Base-by-base conservation (phyloP, 2,113 vertebrate species). In the Eulemur macaco region DNA sequence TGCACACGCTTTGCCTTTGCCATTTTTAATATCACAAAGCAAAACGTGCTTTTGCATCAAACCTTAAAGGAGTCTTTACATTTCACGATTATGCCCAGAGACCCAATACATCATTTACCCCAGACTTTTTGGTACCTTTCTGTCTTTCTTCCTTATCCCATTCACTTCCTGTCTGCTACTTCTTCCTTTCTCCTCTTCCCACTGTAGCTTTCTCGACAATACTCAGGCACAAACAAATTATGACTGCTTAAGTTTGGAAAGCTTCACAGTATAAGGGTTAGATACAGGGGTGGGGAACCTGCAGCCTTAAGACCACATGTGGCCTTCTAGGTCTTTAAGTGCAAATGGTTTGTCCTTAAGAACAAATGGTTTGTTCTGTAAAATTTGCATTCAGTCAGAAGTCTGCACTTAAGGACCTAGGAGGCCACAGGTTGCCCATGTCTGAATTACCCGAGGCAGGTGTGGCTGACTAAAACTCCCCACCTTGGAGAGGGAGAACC, bases 401-500 rank as follows among this genome's bases (percentile, higher is more conserved):
- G 60, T 27, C 11, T 27, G 60, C 60, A 29, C 25, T 63, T 63
- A 63, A 63, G 60, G 60, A 63, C 60, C 58, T 60, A 60, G 25
- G 27, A 60, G 21, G 25, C 58, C 25, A 27, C 58, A 12, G 58
- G 9, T 27, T 60, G 10, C 25, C 9, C 58, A 27, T 25, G 25
- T 25, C 25, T 60, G 58, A 10, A 60, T 60, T 60, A 27, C 58
- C 15, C 0, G 25, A 6, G 2, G 63, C 0, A 20, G 17, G 2
- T 27, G 50, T 76, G 39, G 45, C 27, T 0, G 0, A 10, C 13
- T 9, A 2, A 2, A 3, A 2, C 3, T 6, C 1, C 14, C 7
- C 11, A 1, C 9, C 7, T 6, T 1, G 9, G 21, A 52, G 13
- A 31, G 15, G 29, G 9, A 31, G 14, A 1, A 13, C 1, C 8